phyloP scores from a whole-genome alignment of 2,888 invertebrate genomes.

The Dicycla oo region DNA sequence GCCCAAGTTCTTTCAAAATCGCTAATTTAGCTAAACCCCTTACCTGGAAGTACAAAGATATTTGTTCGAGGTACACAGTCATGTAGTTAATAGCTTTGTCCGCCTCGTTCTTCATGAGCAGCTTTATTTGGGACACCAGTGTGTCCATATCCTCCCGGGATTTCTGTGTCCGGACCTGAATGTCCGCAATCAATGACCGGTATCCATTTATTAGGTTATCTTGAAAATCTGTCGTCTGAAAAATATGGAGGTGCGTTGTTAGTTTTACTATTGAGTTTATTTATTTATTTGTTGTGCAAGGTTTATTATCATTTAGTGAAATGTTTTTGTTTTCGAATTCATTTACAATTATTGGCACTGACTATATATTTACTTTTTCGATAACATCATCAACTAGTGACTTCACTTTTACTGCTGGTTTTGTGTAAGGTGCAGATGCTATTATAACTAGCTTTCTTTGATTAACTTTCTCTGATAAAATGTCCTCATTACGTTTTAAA shows the following conservation, averaged over 20 bases:
- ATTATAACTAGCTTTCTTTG: background rate
- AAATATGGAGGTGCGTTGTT: conserved; percentile 53
- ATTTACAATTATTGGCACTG: background rate
- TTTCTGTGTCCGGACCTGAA: conserved; percentile 86
- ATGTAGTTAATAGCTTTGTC: conserved; percentile 88
- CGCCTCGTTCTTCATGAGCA: conserved; percentile 88
- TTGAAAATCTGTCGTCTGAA: conserved; percentile 87
- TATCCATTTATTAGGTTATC: conserved; percentile 88
- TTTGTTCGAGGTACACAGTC: conserved; percentile 88
- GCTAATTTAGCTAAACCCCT: conserved; percentile 1
- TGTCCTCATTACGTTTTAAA: background rate
- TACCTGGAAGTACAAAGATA: conserved; percentile 88
- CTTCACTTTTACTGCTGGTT: background rate
- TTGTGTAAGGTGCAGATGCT: too few species aligned
- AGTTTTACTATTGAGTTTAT: background rate
- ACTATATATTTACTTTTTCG: background rate
- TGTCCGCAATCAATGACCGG: conserved; percentile 86
- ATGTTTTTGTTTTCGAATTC: background rate
- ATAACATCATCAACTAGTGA: background rate
- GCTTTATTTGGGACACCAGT: conserved; percentile 86
- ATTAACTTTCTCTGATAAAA: background rate
- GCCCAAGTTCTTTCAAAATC: background rate
- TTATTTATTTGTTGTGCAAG: background rate
- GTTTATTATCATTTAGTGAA: background rate
- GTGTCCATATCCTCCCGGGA: conserved; percentile 89